Percentiles rank a stretch among this genome's conserved stretches.
phyloP scores from a whole-genome alignment of 2,113 vertebrate genomes.

The Orycteropus afer region DNA sequence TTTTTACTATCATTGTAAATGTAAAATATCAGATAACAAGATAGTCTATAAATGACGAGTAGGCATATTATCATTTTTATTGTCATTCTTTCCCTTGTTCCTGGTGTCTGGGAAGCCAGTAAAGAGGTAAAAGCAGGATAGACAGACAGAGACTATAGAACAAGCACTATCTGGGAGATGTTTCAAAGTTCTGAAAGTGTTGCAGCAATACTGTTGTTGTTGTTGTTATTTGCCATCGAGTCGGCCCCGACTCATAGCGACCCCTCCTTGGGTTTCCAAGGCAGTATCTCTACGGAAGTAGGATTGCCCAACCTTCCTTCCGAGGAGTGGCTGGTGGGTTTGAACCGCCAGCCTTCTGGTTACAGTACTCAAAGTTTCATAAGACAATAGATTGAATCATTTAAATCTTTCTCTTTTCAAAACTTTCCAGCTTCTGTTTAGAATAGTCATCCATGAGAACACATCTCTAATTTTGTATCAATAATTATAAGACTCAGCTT shows the following conservation, averaged over 20 bases:
- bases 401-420: neutral
- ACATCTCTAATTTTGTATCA: slow-evolving; percentile 5
- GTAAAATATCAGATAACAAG: too few species aligned
- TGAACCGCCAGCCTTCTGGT: too few species aligned
- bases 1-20: too few species aligned
- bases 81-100: neutral
- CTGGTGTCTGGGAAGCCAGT: neutral
- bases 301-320: too few species aligned
- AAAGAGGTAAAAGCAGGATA: neutral
- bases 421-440: neutral
- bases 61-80: neutral
- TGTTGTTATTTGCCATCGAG: too few species aligned
- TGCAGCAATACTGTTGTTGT: too few species aligned
- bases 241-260: too few species aligned
- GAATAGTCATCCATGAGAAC: neutral
- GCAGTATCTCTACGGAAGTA: too few species aligned
- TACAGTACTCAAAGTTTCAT: neutral
- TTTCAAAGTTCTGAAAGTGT: neutral
- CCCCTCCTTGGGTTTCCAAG: too few species aligned
- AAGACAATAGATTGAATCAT: neutral
- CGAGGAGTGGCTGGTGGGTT: too few species aligned
- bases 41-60: too few species aligned
- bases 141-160: neutral
- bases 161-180: neutral
- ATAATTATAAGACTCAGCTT: neutral